Percentiles rank a stretch among this genome's conserved stretches.
These are phyloP conservation scores for Galerucella pusilla DNA, from an alignment of 2,888 invertebrate species.

Conservation along the genomic window DNA sequence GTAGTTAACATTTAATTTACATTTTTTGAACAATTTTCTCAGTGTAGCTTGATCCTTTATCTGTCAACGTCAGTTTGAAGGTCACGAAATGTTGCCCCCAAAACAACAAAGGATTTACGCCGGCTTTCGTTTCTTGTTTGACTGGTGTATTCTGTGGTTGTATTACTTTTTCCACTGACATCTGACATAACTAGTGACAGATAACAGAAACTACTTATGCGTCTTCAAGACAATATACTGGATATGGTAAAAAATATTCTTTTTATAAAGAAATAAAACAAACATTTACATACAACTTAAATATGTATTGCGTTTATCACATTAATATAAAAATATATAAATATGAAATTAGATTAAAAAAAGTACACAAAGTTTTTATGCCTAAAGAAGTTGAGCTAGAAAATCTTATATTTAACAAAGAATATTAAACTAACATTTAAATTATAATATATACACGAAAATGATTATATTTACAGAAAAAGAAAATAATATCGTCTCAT, in stretches of 20 bases:
- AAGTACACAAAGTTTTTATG: conserved; percentile 41
- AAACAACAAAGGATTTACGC: too few species aligned
- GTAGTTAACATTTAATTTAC: too few species aligned
- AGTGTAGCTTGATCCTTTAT: too few species aligned
- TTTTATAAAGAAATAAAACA: not conserved
- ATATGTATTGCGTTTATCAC: conserved; percentile 49
- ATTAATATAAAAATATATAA: conserved; percentile 50
- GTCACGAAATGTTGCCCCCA: too few species aligned
- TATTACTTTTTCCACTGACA: too few species aligned
- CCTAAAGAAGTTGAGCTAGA: conserved; percentile 50
- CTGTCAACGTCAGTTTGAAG: too few species aligned
- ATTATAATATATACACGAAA: conserved; percentile 40
- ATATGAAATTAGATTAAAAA: conserved; percentile 44
- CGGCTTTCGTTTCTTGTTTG: too few species aligned
- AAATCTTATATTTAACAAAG: conserved; percentile 38
- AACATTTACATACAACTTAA: conserved; percentile 40
- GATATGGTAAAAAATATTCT: not conserved
- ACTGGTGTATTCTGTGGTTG: too few species aligned
- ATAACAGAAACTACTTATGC: too few species aligned
- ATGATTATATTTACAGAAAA: conserved; percentile 24
- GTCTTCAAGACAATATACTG: too few species aligned
- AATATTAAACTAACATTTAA: conserved; percentile 26
- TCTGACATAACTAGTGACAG: too few species aligned
- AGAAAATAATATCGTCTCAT: conserved; percentile 1
- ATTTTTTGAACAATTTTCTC: too few species aligned